phyloP scores from a whole-genome alignment of 2,888 invertebrate species.

The Dione vanillae region DNA sequence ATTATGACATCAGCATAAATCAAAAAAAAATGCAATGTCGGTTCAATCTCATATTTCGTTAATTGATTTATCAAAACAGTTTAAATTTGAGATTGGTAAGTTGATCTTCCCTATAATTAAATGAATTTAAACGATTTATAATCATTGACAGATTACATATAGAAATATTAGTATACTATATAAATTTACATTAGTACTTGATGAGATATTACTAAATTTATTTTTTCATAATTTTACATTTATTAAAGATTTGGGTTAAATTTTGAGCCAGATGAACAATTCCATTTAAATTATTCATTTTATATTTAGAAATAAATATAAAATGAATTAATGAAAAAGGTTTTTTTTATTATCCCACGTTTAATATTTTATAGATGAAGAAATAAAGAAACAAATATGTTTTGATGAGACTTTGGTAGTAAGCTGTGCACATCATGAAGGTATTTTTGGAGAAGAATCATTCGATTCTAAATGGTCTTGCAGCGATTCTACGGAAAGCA shows the following conservation, averaged over 20 bases:
- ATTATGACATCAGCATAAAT: slow-evolving; percentile 23
- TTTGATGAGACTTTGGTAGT: slow-evolving; percentile 83
- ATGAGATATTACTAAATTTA: too few relatives aligned
- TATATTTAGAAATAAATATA: background rate
- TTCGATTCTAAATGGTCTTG: slow-evolving; percentile 77
- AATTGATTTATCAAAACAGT: slow-evolving; percentile 70
- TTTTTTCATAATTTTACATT: background rate
- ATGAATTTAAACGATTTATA: background rate
- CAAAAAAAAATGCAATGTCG: slow-evolving; percentile 52
- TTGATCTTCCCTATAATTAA: background rate
- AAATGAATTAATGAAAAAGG: too few relatives aligned
- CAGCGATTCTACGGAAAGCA: slow-evolving; percentile 57
- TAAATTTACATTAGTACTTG: too few relatives aligned
- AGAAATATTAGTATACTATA: too few relatives aligned
- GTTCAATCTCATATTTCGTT: slow-evolving; percentile 60
- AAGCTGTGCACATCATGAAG: slow-evolving; percentile 76
- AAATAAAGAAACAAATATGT: slow-evolving; percentile 74
- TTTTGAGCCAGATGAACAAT: background rate
- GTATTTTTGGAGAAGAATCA: slow-evolving; percentile 59
- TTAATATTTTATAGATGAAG: slow-evolving; percentile 68
- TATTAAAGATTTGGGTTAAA: background rate
- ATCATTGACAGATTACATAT: too few relatives aligned
- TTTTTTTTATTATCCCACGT: too few relatives aligned
- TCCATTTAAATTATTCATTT: too few relatives aligned
- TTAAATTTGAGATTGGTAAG: slow-evolving; percentile 75